Percentiles rank a stretch among this genome's conserved stretches.
Evolutionary conservation across 1,140 invertebrate genomes (phyloP).

Genomic region (Drosophila repletoides): DNA sequence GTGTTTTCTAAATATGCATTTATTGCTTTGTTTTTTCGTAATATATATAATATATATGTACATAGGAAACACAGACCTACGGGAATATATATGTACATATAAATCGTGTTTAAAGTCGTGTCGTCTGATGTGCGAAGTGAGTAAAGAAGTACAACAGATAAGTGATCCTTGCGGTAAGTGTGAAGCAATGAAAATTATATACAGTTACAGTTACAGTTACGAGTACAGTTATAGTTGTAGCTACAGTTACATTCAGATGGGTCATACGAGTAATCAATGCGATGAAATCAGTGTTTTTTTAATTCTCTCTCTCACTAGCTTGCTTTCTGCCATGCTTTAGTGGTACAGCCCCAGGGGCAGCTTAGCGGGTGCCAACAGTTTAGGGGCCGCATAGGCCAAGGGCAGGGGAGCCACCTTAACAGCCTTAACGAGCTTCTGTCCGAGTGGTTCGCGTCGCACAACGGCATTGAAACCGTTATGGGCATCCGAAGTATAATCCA

Average conservation of each 20-base stretch:
- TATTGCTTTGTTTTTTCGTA: conserved; percentile 70
- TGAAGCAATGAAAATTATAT: no score
- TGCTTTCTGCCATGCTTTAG: conserved; percentile 7
- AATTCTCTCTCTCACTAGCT: background rate
- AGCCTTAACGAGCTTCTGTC: conserved; percentile 82
- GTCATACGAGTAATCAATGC: conserved; percentile 71
- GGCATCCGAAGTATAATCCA: conserved; percentile 87
- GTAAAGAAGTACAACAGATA: no score
- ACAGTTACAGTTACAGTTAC: conserved; percentile 10
- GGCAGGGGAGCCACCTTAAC: conserved; percentile 50
- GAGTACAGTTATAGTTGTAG: conserved; percentile 32
- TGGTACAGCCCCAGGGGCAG: conserved; percentile 59
- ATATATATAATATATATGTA: conserved; percentile 55
- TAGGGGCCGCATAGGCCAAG: conserved; percentile 64
- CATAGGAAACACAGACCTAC: conserved; percentile 39
- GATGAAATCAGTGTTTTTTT: conserved; percentile 66
- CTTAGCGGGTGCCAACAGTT: conserved; percentile 51
- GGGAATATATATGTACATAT: conserved; percentile 3
- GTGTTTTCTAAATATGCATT: conserved; percentile 68
- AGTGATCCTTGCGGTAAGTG: conserved; percentile 20
- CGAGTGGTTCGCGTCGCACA: conserved; percentile 82
- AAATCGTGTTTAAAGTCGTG: conserved; percentile 35
- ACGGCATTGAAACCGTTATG: conserved; percentile 83
- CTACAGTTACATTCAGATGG: conserved; percentile 44
- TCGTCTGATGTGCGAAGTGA: conserved; percentile 26